Percentiles rank a stretch among this genome's conserved stretches.
Evolutionary conservation across 2,113 vertebrate genomes (phyloP).

Genomic region (Dipodomys merriami): DNA sequence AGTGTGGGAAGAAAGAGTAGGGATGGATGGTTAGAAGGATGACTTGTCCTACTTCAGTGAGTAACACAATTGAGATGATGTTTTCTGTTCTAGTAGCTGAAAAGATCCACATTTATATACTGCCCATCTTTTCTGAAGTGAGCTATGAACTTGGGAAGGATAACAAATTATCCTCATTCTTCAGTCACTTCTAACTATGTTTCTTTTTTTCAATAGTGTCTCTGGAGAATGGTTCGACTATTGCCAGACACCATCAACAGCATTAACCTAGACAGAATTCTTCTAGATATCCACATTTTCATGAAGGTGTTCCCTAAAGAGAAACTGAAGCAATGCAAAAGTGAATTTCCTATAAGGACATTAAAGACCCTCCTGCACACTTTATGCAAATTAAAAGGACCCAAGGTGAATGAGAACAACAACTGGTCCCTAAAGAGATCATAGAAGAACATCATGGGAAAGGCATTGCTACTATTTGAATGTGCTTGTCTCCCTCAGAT

Average conservation of each 20-base stretch:
- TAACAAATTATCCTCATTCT: not conserved
- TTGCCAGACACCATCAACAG: constrained; percentile 95
- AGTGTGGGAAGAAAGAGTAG: not conserved
- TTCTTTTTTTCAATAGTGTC: constrained; percentile 88
- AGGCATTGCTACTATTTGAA: not conserved
- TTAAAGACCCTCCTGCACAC: constrained; percentile 96
- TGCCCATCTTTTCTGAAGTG: not conserved
- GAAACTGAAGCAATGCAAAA: constrained; percentile 97
- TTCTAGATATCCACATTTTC: constrained; percentile 97
- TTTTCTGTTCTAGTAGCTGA: not conserved
- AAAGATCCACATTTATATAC: not conserved
- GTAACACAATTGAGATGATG: not conserved
- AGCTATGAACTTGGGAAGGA: not conserved
- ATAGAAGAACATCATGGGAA: not conserved
- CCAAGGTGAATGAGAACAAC: constrained; percentile 88
- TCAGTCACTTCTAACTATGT: not conserved
- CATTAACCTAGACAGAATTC: constrained; percentile 96
- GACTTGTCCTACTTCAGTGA: not conserved
- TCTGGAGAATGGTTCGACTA: constrained; percentile 98
- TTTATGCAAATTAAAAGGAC: constrained; percentile 95
- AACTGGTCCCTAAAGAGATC: not conserved
- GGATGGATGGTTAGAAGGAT: not conserved
- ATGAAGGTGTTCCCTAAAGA: constrained; percentile 99
- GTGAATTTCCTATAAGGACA: constrained; percentile 95
- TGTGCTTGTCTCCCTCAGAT: constrained; percentile 86